phyloP scores from a whole-genome alignment of 2,113 vertebrate genomes.

The Halichoeres trimaculatus region DNA sequence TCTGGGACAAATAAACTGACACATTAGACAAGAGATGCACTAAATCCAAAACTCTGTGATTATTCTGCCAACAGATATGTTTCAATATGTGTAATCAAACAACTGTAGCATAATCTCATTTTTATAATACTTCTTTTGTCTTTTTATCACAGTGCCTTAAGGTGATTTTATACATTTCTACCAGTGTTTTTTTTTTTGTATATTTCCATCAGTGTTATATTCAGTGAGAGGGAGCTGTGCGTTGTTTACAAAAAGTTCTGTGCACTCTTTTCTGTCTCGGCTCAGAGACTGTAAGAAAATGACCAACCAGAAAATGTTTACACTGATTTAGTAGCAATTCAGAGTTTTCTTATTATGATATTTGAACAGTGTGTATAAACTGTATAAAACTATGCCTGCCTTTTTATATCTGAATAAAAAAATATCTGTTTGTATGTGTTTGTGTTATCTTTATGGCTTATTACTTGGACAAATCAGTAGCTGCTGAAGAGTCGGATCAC shows the following conservation, averaged over 20 bases:
- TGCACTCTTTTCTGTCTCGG: constrained; percentile 57
- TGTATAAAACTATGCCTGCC: constrained; percentile 56
- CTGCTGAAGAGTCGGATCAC: too few species aligned
- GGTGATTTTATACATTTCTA: neutral
- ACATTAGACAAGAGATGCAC: constrained; percentile 23
- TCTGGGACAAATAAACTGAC: constrained; percentile 9
- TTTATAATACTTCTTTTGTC: constrained; percentile 14
- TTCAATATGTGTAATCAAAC: constrained; percentile 18
- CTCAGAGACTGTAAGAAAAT: constrained; percentile 43
- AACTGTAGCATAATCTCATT: constrained; percentile 35
- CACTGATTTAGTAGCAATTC: constrained; percentile 73
- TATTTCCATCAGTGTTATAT: constrained; percentile 53
- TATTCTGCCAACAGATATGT: neutral
- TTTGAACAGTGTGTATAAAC: constrained; percentile 60
- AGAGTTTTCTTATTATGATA: constrained; percentile 56
- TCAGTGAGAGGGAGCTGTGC: constrained; percentile 40
- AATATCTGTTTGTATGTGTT: constrained; percentile 22
- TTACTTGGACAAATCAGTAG: neutral
- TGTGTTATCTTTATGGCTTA: neutral
- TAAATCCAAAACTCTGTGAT: constrained; percentile 21
- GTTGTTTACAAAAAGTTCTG: constrained; percentile 69
- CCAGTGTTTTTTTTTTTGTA: constrained; percentile 48
- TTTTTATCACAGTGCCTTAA: constrained; percentile 23
- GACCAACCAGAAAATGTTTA: constrained; percentile 71
- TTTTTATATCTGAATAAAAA: constrained; percentile 74